These are phyloP conservation scores for Idris sp. DNA, from an alignment of 1,140 invertebrate genomes.

Conservation along the genomic window DNA sequence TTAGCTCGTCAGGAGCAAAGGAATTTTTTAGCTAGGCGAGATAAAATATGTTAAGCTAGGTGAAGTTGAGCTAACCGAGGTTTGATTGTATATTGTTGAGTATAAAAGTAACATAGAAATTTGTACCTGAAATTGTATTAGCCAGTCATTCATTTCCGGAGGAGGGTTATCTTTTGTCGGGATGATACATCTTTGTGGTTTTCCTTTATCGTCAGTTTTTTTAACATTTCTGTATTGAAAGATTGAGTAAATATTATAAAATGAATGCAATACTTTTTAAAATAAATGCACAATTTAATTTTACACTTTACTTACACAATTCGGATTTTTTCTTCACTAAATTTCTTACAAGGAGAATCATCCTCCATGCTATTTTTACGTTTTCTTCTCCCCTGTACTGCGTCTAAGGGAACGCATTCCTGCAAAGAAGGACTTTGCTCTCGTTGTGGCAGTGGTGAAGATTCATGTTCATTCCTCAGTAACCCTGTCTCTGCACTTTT, in stretches of 20 bases:
- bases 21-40: too few relatives aligned
- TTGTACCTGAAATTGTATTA: slow-evolving; percentile 85
- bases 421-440: slow-evolving; percentile 69
- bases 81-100: too few relatives aligned
- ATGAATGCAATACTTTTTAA: too few relatives aligned
- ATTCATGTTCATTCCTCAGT: slow-evolving; percentile 66
- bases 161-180: slow-evolving; percentile 90
- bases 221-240: slow-evolving; percentile 66
- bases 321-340: slow-evolving; percentile 37
- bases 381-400: slow-evolving; percentile 72
- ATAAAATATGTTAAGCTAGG: too few relatives aligned
- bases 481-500: slow-evolving; percentile 71
- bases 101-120: not conserved
- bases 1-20: too few relatives aligned
- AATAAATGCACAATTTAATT: slow-evolving; percentile 2
- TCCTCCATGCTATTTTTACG: slow-evolving; percentile 74
- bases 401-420: slow-evolving; percentile 70
- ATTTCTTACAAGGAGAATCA: slow-evolving; percentile 72
- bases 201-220: slow-evolving; percentile 76
- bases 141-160: slow-evolving; percentile 86
- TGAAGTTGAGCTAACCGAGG: too few relatives aligned
- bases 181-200: slow-evolving; percentile 80
- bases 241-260: too few relatives aligned
- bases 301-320: slow-evolving; percentile 48
- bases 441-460: slow-evolving; percentile 63